Conservation (phyloP, 2,797 vertebrate species). For the Sardinella longiceps region DNA sequence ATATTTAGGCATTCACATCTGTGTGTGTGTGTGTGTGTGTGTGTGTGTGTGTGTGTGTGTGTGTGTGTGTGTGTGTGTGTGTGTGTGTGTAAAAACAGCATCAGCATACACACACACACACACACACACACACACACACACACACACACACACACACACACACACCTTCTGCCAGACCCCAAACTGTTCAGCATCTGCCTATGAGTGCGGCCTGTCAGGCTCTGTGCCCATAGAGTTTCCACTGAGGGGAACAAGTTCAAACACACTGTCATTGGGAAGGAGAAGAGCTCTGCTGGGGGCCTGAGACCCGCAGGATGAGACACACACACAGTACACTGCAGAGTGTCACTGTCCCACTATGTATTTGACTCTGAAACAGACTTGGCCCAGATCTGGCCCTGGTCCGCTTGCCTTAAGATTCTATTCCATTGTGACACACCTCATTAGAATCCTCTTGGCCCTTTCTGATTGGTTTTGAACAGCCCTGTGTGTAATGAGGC, state of each 20-base stretch:
- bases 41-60: neutral
- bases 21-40: slow-evolving; percentile 1
- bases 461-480: neutral
- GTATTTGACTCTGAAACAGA: neutral
- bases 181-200: neutral
- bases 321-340: neutral
- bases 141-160: too few species aligned
- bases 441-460: neutral
- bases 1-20: too few species aligned
- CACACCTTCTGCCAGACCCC: neutral
- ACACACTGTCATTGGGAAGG: neutral
- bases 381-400: neutral
- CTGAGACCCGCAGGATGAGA: neutral
- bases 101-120: too few species aligned
- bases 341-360: neutral
- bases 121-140: too few species aligned
- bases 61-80: neutral
- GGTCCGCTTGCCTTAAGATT: neutral
- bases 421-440: neutral
- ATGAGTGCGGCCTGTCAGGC: neutral
- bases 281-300: neutral
- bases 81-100: too few species aligned
- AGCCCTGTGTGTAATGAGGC: neutral
- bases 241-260: neutral
- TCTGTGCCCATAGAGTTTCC: neutral